Percentiles rank a stretch among this genome's conserved stretches.
Conservation (phyloP, 2,113 vertebrate genomes). For the Caracal caracal region DNA sequence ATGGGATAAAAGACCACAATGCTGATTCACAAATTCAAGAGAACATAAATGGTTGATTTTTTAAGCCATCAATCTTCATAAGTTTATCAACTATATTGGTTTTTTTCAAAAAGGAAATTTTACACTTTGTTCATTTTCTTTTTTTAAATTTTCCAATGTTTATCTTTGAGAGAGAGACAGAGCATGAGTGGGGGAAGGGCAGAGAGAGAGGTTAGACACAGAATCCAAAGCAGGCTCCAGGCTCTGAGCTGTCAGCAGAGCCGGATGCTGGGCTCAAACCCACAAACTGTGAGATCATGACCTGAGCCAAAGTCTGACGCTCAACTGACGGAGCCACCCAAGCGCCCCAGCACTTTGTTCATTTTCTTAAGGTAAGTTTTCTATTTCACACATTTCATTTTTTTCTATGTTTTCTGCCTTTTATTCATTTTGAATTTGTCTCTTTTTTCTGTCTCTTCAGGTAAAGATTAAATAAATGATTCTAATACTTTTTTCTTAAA, state of each 20-base stretch:
- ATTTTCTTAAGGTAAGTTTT: not conserved
- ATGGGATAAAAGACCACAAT: not conserved
- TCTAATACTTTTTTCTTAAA: not conserved
- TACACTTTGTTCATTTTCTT: not conserved
- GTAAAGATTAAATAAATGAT: not conserved
- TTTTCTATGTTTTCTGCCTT: not conserved
- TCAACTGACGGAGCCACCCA: no score
- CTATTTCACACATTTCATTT: not conserved
- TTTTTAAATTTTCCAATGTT: no score
- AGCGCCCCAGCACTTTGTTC: not conserved
- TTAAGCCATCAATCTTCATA: not conserved
- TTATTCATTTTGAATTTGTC: not conserved
- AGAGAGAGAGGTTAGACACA: no score
- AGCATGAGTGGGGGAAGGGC: no score
- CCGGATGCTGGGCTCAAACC: no score
- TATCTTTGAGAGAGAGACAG: no score
- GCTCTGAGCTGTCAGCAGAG: no score
- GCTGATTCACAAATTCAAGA: not conserved
- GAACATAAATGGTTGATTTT: not conserved
- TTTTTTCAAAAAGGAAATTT: not conserved
- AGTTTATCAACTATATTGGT: not conserved
- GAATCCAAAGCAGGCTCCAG: no score
- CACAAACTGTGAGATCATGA: no score
- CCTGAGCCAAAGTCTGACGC: no score
- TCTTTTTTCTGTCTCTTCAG: not conserved